A percentile compares a stretch with the other conserved stretches of the same genome.
Conservation (phyloP, 2,113 vertebrate species). For the Oxygymnocypris stewartii region DNA sequence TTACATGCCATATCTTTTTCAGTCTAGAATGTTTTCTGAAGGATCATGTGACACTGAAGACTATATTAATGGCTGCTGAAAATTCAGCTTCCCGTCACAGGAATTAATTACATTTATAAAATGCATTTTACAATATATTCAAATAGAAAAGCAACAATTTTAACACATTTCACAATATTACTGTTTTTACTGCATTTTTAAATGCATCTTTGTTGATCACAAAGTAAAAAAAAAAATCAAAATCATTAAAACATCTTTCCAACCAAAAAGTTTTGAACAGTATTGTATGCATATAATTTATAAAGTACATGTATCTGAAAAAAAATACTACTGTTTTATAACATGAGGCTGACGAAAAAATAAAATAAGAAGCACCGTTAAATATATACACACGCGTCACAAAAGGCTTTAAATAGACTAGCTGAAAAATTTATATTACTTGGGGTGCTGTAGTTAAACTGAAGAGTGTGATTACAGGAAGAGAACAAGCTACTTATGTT, state of each 20-base stretch:
- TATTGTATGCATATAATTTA: not conserved
- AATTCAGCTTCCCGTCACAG: too few relatives aligned
- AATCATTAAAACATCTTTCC: not conserved
- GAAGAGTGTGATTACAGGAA: slow-evolving; percentile 58
- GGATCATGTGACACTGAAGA: too few relatives aligned
- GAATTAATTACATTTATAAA: too few relatives aligned
- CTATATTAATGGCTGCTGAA: too few relatives aligned
- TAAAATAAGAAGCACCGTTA: slow-evolving; percentile 73
- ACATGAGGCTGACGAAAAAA: slow-evolving; percentile 26
- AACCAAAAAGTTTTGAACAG: not conserved
- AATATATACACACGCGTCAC: slow-evolving; percentile 72
- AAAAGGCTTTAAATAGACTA: slow-evolving; percentile 72
- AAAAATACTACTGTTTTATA: not conserved
- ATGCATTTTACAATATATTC: too few relatives aligned
- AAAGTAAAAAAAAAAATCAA: not conserved
- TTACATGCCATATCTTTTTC: too few relatives aligned
- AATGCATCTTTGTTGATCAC: not conserved
- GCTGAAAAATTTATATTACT: slow-evolving; percentile 78
- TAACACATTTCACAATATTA: not conserved
- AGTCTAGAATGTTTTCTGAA: too few relatives aligned
- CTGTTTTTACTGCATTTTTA: not conserved
- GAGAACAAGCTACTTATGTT: slow-evolving; percentile 69
- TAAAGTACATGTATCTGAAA: not conserved
- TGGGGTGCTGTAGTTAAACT: slow-evolving; percentile 69
- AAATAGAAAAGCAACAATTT: too few relatives aligned